Evolutionary conservation across 2,113 vertebrate genomes (phyloP).

Genomic region (Odontophorus gujanensis): DNA sequence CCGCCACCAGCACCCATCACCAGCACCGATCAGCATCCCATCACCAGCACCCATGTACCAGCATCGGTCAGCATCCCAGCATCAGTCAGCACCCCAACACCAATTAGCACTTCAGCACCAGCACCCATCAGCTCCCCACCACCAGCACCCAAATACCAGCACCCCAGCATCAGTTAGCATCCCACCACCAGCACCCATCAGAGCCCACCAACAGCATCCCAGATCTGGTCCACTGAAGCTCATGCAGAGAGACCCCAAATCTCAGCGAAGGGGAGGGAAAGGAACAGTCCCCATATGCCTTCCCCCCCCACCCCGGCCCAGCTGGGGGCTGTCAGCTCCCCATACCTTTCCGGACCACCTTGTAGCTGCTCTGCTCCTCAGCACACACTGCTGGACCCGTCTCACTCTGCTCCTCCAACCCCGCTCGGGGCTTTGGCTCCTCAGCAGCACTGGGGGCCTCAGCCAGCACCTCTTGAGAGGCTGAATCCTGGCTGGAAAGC

Average conservation of each 20-base stretch:
- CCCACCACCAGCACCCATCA: neutral
- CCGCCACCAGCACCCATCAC: neutral
- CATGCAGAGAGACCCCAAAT: accelerated
- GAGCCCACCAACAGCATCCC: neutral
- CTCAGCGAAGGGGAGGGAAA: neutral
- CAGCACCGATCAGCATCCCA: neutral
- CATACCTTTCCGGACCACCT: slow-evolving; percentile 80
- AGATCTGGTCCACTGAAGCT: accelerated
- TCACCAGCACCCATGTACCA: neutral
- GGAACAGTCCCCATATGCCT: accelerated
- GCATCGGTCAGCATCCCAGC: neutral
- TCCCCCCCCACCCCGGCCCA: accelerated
- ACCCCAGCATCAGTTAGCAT: neutral
- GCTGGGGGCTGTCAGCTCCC: accelerated
- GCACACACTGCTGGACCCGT: neutral
- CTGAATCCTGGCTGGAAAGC: neutral
- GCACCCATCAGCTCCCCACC: neutral
- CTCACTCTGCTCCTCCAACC: neutral
- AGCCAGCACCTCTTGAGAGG: neutral
- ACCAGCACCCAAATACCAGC: neutral
- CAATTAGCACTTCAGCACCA: neutral
- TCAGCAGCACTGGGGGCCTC: accelerated
- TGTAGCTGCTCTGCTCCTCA: slow-evolving; percentile 22
- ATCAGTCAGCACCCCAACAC: neutral
- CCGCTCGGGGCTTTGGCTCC: neutral